phyloP scores from a whole-genome alignment of 2,888 invertebrate species.

The Noctua fimbriata region DNA sequence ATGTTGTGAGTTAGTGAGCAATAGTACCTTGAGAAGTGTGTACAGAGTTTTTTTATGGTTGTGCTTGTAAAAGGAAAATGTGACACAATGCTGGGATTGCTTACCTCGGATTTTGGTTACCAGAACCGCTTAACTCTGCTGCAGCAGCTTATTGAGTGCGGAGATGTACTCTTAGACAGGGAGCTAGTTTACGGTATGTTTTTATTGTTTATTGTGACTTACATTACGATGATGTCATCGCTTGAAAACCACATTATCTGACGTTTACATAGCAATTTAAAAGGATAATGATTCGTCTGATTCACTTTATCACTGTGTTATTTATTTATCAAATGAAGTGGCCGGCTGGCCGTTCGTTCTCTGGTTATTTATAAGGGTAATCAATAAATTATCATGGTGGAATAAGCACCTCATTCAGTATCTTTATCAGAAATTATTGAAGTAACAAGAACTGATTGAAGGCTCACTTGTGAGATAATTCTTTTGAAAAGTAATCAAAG shows the following conservation, averaged over 20 bases:
- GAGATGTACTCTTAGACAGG: constrained; percentile 83
- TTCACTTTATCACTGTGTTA: constrained; percentile 19
- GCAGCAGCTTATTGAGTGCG: constrained; percentile 87
- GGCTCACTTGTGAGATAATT: neutral
- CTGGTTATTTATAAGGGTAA: constrained; percentile 18
- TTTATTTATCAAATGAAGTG: constrained; percentile 41
- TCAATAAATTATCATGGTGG: constrained; percentile 19
- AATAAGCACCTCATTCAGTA: constrained; percentile 21
- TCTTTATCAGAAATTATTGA: constrained; percentile 13
- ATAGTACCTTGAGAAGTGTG: constrained; percentile 34
- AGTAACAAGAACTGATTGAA: constrained; percentile 19
- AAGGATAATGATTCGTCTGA: constrained; percentile 25
- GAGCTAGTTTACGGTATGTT: constrained; percentile 80
- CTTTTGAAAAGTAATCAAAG: neutral
- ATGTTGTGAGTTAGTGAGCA: constrained; percentile 30
- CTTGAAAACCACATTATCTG: neutral
- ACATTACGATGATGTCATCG: constrained; percentile 3
- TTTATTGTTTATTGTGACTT: constrained; percentile 11
- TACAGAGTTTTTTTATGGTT: constrained; percentile 27
- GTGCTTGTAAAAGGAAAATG: constrained; percentile 51
- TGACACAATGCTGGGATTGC: constrained; percentile 85
- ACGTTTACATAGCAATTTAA: constrained; percentile 21
- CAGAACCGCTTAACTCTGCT: constrained; percentile 84
- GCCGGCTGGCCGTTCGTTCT: constrained; percentile 19
- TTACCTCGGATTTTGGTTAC: constrained; percentile 85